A percentile compares a stretch with the other conserved stretches of the same genome.
Conservation (phyloP, 2,113 vertebrate species). For the Mesocricetus auratus region DNA sequence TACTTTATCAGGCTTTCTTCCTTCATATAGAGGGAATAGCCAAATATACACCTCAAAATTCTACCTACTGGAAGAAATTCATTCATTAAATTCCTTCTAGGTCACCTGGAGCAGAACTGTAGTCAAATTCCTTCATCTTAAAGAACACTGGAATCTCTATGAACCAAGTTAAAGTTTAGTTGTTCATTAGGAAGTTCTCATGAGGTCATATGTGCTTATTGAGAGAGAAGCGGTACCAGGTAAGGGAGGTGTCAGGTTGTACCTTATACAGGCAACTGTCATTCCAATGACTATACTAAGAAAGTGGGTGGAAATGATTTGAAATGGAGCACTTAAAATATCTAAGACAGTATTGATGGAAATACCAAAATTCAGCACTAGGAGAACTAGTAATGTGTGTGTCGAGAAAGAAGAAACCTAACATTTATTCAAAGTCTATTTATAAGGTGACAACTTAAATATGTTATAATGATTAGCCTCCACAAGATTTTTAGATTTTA, state of each 20-base stretch:
- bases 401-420: not conserved
- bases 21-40: not conserved
- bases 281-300: not conserved
- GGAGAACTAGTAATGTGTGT: not conserved
- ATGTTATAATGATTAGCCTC: not conserved
- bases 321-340: not conserved
- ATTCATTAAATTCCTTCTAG: not conserved
- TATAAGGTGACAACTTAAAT: not conserved
- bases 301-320: not conserved
- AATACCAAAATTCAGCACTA: not conserved
- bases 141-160: not conserved
- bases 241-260: not conserved
- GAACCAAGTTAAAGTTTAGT: not conserved
- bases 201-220: not conserved
- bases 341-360: not conserved
- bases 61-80: not conserved
- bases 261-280: not conserved
- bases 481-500: not conserved
- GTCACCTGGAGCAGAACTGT: too few species aligned
- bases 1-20: not conserved
- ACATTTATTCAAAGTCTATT: not conserved
- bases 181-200: not conserved
- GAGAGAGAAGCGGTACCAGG: not conserved
- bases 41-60: not conserved
- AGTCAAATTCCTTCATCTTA: not conserved